Conservation (phyloP, 2,888 invertebrate genomes). For the Dermolepida albohirtum region DNA sequence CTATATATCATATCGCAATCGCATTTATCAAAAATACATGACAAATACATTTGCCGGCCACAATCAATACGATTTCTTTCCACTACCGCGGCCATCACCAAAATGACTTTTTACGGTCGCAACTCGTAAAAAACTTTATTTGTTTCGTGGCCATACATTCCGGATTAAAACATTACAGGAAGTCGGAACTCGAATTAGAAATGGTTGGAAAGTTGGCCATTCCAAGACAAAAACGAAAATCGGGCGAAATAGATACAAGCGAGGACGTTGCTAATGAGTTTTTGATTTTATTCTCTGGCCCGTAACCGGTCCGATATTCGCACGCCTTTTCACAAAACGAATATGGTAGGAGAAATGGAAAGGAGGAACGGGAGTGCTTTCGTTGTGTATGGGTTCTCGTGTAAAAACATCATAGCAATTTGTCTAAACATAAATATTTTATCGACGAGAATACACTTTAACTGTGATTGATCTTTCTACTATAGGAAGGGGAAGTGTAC, state of each 20-base stretch:
- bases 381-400: constrained; percentile 2
- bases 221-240: not conserved
- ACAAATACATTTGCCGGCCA: constrained; percentile 11
- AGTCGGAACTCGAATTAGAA: not conserved
- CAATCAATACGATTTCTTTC: constrained; percentile 15
- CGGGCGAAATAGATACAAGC: not conserved
- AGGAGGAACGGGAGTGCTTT: too few relatives aligned
- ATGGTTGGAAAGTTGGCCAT: not conserved
- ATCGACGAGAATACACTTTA: constrained; percentile 36
- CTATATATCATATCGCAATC: constrained; percentile 4
- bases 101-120: constrained; percentile 11
- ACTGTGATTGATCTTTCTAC: constrained; percentile 39
- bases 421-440: constrained; percentile 43
- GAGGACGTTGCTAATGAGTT: not conserved
- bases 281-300: not conserved
- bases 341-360: not conserved
- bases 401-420: constrained; percentile 40
- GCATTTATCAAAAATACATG: constrained; percentile 14
- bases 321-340: not conserved
- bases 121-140: constrained; percentile 11
- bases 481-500: constrained; percentile 6
- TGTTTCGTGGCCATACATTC: constrained; percentile 1
- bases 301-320: not conserved
- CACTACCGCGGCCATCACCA: not conserved
- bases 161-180: constrained; percentile 6